Conservation (phyloP, 2,113 vertebrate species). For the Dendrocopos noguchii region DNA sequence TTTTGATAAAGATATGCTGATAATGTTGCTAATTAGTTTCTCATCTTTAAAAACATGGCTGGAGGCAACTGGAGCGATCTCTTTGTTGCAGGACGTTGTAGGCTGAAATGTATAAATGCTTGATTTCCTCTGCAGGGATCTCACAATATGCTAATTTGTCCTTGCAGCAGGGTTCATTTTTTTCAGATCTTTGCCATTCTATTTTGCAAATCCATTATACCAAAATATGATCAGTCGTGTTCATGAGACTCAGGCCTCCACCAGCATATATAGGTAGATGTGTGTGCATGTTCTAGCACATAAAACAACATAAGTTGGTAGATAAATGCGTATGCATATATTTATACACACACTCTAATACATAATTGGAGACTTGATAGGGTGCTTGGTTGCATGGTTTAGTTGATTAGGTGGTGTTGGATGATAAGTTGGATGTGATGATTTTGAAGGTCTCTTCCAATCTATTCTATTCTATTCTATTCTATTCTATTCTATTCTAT, state of each 20-base stretch:
- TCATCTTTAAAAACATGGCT: slow-evolving; percentile 41
- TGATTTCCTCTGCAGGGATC: slow-evolving; percentile 48
- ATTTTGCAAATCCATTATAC: not conserved
- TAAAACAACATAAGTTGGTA: not conserved
- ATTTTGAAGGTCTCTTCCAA: too few species aligned
- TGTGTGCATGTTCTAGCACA: not conserved
- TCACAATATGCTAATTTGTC: slow-evolving; percentile 48
- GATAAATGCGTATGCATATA: not conserved
- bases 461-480: too few species aligned
- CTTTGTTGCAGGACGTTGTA: slow-evolving; percentile 46
- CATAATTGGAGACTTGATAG: too few species aligned
- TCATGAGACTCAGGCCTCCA: not conserved
- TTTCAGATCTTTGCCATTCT: not conserved
- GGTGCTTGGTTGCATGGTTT: too few species aligned
- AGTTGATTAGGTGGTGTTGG: too few species aligned
- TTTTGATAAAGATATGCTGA: slow-evolving; percentile 54
- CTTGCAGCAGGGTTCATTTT: not conserved
- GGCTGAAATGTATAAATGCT: not conserved
- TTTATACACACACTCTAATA: not conserved
- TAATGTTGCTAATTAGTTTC: slow-evolving; percentile 57
- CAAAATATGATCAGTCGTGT: not conserved
- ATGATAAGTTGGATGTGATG: too few species aligned
- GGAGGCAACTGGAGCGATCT: not conserved
- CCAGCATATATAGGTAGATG: accelerated
- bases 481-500: too few species aligned